Evolutionary conservation across 2,888 invertebrate species (phyloP), one percentile per base, ranked within the genome.

Genomic region (Eupithecia vulgata): DNA sequence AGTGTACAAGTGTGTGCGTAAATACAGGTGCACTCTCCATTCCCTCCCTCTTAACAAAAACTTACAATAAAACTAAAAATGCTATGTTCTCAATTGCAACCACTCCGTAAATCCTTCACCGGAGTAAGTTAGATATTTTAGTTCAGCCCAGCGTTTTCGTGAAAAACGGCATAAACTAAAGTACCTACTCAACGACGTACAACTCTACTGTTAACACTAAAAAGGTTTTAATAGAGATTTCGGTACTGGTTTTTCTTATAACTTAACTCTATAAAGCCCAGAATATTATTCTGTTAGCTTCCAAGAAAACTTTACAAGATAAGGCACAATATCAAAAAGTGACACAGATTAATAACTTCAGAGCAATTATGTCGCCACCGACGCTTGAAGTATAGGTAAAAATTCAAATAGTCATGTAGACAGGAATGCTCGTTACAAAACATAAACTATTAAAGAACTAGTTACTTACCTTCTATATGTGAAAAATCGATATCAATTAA

Each of bases 401-500:
- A 30, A 30, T 15, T 30, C 4, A 0, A 59, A 25, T 13, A 1
- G 13, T 17, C 30, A 59, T 59, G n/a, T 48, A 48, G 7, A 48
- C 4, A 15, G 59, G 45, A 64, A 21, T 21, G 65, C 13, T 35
- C 15, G 57, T 59, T 65, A 59, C 45, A 13, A 59, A 35, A 30
- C 35, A 66, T 65, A 52, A 67, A 57, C 68, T 68, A 68, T 66
- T 40, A 42, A 70, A n/a, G 45, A 15, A 57, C 21, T 57, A 37
- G 64, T 64, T 42, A 69, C 90, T 90, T 85, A 90, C 90, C 90
- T 88, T 83, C 80, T 83, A 74, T 82, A 78, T 80, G 78, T 80
- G 81, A 79, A 80, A 83, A 88, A 87, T 87, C 87, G 78, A 87
- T 89, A 86, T 80, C 81, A 87, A 86, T 87, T 84, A 85, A 37